A percentile compares a stretch with the other conserved stretches of the same genome.
phyloP scores from a whole-genome alignment of 1,140 invertebrate genomes.

The Protaetia brevitarsis region DNA sequence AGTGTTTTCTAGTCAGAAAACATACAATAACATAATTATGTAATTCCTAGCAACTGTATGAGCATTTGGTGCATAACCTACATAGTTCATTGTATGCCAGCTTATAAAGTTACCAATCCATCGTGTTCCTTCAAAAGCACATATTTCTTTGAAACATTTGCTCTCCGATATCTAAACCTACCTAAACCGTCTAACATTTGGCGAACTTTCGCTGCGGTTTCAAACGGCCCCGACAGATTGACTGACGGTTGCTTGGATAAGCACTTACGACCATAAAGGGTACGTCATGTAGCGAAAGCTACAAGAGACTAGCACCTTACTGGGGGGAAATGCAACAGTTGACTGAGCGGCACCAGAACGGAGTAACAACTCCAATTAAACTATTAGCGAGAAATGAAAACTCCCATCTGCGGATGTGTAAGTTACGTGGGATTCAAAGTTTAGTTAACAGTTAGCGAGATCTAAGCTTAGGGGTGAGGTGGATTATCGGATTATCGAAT shows the following conservation, averaged over 20 bases:
- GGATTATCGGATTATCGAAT: too few relatives aligned
- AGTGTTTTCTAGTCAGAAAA: too few relatives aligned
- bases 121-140: neutral
- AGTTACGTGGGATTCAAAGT: neutral
- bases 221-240: slow-evolving; percentile 1
- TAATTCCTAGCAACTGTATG: too few relatives aligned
- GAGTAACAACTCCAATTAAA: neutral
- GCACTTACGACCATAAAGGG: slow-evolving; percentile 2
- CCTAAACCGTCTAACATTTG: neutral
- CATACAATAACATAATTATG: too few relatives aligned
- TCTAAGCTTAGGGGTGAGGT: too few relatives aligned
- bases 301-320: neutral
- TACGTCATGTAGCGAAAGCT: neutral
- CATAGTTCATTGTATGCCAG: too few relatives aligned
- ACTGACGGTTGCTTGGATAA: slow-evolving; percentile 24
- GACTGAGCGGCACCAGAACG: neutral
- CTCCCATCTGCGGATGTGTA: neutral
- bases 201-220: neutral
- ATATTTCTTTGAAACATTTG: neutral
- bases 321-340: slow-evolving; percentile 4
- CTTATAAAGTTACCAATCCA: too few relatives aligned
- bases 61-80: too few relatives aligned
- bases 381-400: neutral
- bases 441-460: too few relatives aligned
- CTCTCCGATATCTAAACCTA: neutral